phyloP scores from a whole-genome alignment of 92 coral and sea anemone species.

The Palythoa grandiflora region DNA sequence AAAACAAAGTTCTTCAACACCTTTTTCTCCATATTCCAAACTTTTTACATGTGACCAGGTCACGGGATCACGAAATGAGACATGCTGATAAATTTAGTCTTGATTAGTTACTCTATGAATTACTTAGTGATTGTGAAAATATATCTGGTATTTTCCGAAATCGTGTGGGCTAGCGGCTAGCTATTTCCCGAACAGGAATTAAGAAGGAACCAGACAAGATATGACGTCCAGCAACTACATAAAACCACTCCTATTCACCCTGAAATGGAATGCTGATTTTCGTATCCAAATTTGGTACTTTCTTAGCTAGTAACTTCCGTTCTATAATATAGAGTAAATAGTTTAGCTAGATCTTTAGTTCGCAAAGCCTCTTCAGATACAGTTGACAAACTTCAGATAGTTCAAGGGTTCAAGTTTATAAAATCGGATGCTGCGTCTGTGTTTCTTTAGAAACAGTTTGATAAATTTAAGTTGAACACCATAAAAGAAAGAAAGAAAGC shows the following conservation, averaged over 20 bases:
- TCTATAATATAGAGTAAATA: background rate
- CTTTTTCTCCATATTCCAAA: no score
- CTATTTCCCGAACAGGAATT: constrained; percentile 11
- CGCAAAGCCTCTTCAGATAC: background rate
- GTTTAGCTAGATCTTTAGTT: background rate
- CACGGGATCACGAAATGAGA: background rate
- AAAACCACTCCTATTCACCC: constrained; percentile 22
- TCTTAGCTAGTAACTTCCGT: constrained; percentile 1
- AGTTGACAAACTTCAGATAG: background rate
- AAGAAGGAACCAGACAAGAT: constrained; percentile 9
- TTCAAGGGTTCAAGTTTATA: background rate
- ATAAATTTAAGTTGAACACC: no score
- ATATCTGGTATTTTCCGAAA: constrained; percentile 7
- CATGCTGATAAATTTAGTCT: background rate
- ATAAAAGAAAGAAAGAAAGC: no score
- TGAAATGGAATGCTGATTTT: background rate
- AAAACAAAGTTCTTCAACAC: no score
- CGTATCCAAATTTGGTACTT: constrained; percentile 31
- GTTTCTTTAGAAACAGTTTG: no score
- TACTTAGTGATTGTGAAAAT: background rate
- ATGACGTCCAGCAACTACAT: constrained; percentile 16
- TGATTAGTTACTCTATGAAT: background rate
- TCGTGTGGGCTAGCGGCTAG: constrained; percentile 6
- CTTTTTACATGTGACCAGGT: background rate
- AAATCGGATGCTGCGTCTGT: no score